Evolutionary conservation across 2,888 invertebrate genomes (phyloP).

Genomic region (Cerceris ruficornis): DNA sequence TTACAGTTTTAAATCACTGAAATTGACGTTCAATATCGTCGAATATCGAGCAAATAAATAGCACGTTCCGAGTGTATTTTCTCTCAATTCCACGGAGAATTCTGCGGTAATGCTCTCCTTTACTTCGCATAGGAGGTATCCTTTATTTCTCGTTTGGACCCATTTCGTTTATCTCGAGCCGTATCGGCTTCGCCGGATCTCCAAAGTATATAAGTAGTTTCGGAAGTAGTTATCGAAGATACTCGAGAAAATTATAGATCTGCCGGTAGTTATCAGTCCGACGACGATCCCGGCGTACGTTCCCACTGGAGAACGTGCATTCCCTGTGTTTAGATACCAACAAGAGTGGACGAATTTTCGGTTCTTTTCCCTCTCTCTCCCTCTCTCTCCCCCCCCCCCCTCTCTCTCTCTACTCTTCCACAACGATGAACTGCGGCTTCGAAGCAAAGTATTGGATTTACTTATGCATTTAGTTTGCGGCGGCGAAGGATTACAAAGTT

Average conservation of each 20-base stretch:
- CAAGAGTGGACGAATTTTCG: background rate
- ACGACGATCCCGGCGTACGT: background rate
- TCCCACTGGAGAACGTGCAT: background rate
- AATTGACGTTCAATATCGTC: background rate
- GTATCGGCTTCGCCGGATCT: constrained; percentile 29
- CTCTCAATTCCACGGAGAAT: constrained; percentile 6
- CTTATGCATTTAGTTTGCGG: constrained; percentile 67
- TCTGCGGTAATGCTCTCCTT: constrained; percentile 18
- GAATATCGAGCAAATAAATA: background rate
- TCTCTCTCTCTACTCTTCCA: background rate
- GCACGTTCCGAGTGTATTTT: background rate
- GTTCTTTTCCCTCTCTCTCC: background rate
- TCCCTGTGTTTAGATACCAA: background rate
- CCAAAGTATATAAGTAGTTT: constrained; percentile 32
- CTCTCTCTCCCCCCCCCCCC: too few relatives aligned
- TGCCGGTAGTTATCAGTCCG: constrained; percentile 1
- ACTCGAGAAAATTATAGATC: constrained; percentile 42
- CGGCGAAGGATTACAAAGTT: constrained; percentile 61
- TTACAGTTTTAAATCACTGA: background rate
- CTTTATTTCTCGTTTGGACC: constrained; percentile 21
- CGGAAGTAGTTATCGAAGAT: constrained; percentile 43
- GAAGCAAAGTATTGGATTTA: constrained; percentile 67
- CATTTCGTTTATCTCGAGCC: constrained; percentile 27
- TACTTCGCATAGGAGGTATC: background rate
- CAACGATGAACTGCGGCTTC: constrained; percentile 26